Base-by-base conservation (phyloP, 2,888 invertebrate genomes). In the Junonia oenone region DNA sequence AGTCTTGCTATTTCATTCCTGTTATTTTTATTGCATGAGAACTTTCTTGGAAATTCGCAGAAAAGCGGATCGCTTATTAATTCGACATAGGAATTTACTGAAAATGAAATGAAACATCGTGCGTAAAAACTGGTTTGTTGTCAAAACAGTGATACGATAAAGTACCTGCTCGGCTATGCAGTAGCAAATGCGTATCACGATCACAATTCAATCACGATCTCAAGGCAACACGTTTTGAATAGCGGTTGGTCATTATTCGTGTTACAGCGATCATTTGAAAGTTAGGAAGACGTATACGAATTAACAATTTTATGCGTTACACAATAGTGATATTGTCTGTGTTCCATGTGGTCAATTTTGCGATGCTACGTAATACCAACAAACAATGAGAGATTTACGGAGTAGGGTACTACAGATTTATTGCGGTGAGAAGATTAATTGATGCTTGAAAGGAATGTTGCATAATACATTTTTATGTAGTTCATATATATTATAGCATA, bases 151-250 rank as follows among this genome's bases (percentile, higher is more conserved):
- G 38, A 45, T 53, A 47, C 31, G 50, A 53, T 51, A 58, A 52
- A 54, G 55, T 57, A 63, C 49, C 43, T 53, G 53, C 55, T 48
- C 37, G 38, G 50, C 50, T 49, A 38, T 33, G 48, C 43, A 63
- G 55, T 59, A 60, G 51, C 58, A 33, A 59, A 64, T 61, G 55
- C 65, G 54, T 59, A 62, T 56, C 64, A 64, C 65, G 64, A 63
- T 52, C 56, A 53, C 56, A 55, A 62, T 63, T 62, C 64, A 59
- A 65, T 64, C 65, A 65, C 65, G 63, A 64, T 55, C 57, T 61
- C 63, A 65, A 64, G 63, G 64, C 61, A 61, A 65, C 65, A 59
- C 59, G 63, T 59, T 62, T 54, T 60, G 65, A 63, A 65, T 65
- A 59, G 52, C 53, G 50, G 55, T 37, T 31, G 47, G 57, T 31